A percentile compares a stretch with the other conserved stretches of the same genome.
Conservation (phyloP, 2,113 vertebrate genomes). For the Odontophorus gujanensis region DNA sequence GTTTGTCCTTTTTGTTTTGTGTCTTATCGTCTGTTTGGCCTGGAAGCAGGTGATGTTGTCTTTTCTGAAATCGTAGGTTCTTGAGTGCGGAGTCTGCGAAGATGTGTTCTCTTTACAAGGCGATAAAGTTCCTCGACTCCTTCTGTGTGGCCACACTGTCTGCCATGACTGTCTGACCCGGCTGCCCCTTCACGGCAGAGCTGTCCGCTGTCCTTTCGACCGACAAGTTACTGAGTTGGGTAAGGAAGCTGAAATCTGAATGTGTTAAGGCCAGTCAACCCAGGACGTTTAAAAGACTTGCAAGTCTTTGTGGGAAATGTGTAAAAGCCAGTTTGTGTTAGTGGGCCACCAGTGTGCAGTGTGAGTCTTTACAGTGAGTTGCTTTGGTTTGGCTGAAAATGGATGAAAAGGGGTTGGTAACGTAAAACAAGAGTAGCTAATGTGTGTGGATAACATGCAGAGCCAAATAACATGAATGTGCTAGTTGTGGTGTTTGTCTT, state of each 20-base stretch:
- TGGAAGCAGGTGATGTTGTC: neutral
- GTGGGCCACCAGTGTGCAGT: neutral
- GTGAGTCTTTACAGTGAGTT: neutral
- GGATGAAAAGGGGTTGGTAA: too few species aligned
- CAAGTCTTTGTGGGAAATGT: too few species aligned
- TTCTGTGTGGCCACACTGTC: constrained; percentile 96
- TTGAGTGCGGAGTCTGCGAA: constrained; percentile 98
- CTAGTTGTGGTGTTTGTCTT: neutral
- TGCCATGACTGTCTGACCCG: constrained; percentile 97
- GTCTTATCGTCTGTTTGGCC: neutral
- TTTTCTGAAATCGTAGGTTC: constrained; percentile 80
- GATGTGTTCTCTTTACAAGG: constrained; percentile 98
- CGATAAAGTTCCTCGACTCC: constrained; percentile 94
- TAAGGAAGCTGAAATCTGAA: constrained; percentile 61
- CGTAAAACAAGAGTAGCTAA: neutral
- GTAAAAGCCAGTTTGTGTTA: neutral
- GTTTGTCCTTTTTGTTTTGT: neutral
- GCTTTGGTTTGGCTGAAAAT: neutral
- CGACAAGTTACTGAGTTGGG: constrained; percentile 96
- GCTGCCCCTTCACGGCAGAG: constrained; percentile 92
- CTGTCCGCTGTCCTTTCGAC: constrained; percentile 96
- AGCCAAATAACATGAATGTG: too few species aligned
- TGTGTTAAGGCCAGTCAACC: neutral
- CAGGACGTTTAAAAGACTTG: neutral
- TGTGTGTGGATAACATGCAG: neutral